Evolutionary conservation across 2,113 vertebrate species (phyloP), one percentile per base, ranked within the genome.

Genomic region (Nesoenas mayeri): DNA sequence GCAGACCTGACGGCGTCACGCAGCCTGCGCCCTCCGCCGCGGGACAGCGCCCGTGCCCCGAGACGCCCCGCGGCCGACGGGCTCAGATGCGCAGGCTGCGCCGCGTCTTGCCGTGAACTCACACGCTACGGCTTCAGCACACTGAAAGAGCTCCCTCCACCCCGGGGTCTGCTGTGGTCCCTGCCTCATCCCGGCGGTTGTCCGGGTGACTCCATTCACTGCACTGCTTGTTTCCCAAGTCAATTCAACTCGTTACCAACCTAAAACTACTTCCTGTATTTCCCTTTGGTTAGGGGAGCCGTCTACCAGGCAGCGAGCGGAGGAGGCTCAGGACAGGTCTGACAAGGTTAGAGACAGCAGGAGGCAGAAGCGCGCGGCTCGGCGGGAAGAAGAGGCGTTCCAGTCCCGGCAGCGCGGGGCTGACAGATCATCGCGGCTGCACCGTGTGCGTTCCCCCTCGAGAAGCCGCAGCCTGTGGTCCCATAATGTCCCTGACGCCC

Each of bases 351-450:
- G 72, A 92, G 80, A 86, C 65, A 95, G 93, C 38, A 86, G 79
- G 88, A 90, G 77, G 65, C 77, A 95, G 77, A 96, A 94, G 81
- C 65, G 56, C 4, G 24, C 72, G 89, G 77, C 69, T 93, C 80
- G 60, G 83, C 24, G 42, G 65, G 48, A 95, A 87, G 65, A 65
- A 71, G 88, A 34, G 92, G 78, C 44, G 65, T 83, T 89, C 57
- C 66, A 60, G 12, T 19, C 62, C 81, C 48, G 64, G 79, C 56
- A 93, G 67, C 75, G n/a, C 31, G 5, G 50, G 47, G 58, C 65
- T 54, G 72, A 56, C 4, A 66, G 62, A 78, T 38, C 26, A 20
- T 4, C 0, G 26, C 12, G 44, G 34, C 65, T 69, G 47, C 4
- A 19, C 57, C 2, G 15, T 4, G 26, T 8, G 29, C 8, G 56